Evolutionary conservation across 1,140 invertebrate genomes (phyloP).

Genomic region (Dendrolimus kikuchii): DNA sequence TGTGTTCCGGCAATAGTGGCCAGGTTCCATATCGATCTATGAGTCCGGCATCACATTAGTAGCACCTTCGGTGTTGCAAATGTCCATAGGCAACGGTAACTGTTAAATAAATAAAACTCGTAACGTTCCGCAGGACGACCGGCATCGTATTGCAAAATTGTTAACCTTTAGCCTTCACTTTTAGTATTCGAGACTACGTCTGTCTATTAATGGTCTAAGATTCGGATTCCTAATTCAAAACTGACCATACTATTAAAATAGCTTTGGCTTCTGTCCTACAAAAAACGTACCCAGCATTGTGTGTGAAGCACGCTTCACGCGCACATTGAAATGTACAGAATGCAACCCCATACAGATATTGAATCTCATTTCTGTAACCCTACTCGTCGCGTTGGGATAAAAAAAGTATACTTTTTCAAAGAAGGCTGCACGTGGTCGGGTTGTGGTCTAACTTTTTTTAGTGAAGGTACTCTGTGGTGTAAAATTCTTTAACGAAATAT

Average conservation of each 20-base stretch:
- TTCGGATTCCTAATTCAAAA: conserved; percentile 5
- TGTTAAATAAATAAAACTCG: too few relatives aligned
- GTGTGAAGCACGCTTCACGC: conserved; percentile 35
- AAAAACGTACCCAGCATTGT: conserved; percentile 22
- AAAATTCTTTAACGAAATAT: conserved; percentile 53
- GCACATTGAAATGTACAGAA: conserved; percentile 20
- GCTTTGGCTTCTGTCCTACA: conserved; percentile 1
- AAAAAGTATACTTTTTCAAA: conserved; percentile 47
- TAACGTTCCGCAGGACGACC: too few relatives aligned
- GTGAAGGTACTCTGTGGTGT: conserved; percentile 61
- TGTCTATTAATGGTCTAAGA: too few relatives aligned
- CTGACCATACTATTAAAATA: too few relatives aligned
- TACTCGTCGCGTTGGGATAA: conserved; percentile 41
- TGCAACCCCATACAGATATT: conserved; percentile 26
- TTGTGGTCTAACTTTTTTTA: conserved; percentile 56
- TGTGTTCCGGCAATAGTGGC: too few relatives aligned
- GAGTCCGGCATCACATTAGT: too few relatives aligned
- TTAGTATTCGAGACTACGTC: too few relatives aligned
- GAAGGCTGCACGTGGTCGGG: conserved; percentile 62
- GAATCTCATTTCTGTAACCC: conserved; percentile 63
- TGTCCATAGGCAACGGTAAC: too few relatives aligned
- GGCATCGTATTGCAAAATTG: too few relatives aligned
- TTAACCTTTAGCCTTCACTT: too few relatives aligned
- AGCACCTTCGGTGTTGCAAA: too few relatives aligned
- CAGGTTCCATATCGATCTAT: too few relatives aligned